Evolutionary conservation across 2,888 invertebrate genomes (phyloP).

Genomic region (Rhagophthalmus giganteus): DNA sequence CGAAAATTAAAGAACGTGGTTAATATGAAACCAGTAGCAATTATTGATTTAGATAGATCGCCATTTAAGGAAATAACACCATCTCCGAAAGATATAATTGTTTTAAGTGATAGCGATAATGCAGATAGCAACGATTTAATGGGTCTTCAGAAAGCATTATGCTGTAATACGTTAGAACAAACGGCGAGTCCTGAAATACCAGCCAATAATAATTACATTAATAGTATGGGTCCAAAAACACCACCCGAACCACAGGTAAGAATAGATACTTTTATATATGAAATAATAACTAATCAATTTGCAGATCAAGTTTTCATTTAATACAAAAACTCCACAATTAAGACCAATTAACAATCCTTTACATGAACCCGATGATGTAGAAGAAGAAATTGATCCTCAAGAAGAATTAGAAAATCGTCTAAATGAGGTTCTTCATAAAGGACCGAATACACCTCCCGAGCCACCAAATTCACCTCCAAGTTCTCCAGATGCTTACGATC

Average conservation of each 20-base stretch:
- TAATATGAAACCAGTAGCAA: slow-evolving; percentile 74
- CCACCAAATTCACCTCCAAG: slow-evolving; percentile 69
- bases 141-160: slow-evolving; percentile 35
- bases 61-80: slow-evolving; percentile 83
- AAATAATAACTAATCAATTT: too few species aligned
- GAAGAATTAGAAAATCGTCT: slow-evolving; percentile 40
- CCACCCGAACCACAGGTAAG: slow-evolving; percentile 70
- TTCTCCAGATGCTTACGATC: slow-evolving; percentile 85
- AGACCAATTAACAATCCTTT: slow-evolving; percentile 64
- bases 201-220: slow-evolving; percentile 42
- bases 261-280: background rate
- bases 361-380: slow-evolving; percentile 61
- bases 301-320: slow-evolving; percentile 63
- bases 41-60: slow-evolving; percentile 82
- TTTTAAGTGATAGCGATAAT: slow-evolving; percentile 80
- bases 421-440: slow-evolving; percentile 58
- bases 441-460: slow-evolving; percentile 73
- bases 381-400: slow-evolving; percentile 39
- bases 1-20: slow-evolving; percentile 50
- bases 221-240: slow-evolving; percentile 68
- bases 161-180: slow-evolving; percentile 39
- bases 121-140: slow-evolving; percentile 34
- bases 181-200: slow-evolving; percentile 46
- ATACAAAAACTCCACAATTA: slow-evolving; percentile 58
- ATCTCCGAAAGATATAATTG: slow-evolving; percentile 79